Conservation (phyloP, 2,888 invertebrate species). For the Campoplex capitator region DNA sequence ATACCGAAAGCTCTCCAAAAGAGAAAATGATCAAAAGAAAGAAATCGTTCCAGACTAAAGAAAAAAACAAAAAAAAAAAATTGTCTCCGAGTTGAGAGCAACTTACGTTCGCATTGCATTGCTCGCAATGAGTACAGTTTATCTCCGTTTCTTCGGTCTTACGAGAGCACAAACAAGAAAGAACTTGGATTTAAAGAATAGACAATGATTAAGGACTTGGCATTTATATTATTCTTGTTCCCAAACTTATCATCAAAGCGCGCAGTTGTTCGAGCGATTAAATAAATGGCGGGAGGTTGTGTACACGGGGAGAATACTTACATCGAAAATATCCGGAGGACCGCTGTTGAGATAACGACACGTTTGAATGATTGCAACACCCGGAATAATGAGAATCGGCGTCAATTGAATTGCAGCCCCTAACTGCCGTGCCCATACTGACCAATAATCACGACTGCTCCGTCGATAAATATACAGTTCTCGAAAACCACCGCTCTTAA, state of each 20-base stretch:
- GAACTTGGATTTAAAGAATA: slow-evolving; percentile 56
- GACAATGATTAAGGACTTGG: no score
- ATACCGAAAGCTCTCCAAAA: no score
- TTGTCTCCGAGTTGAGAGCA: background rate
- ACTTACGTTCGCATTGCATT: slow-evolving; percentile 83
- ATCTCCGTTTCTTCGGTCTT: slow-evolving; percentile 82
- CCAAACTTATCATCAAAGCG: background rate
- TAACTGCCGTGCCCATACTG: slow-evolving; percentile 91
- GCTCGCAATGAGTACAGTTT: slow-evolving; percentile 82
- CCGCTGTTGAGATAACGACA: slow-evolving; percentile 92
- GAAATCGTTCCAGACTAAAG: no score
- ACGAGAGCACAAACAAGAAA: slow-evolving; percentile 71
- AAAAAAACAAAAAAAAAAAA: no score
- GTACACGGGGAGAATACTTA: slow-evolving; percentile 84
- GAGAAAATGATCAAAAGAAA: no score
- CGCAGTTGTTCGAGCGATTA: no score
- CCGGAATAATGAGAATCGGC: slow-evolving; percentile 90
- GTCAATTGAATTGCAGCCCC: slow-evolving; percentile 91
- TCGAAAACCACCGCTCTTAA: slow-evolving; percentile 89
- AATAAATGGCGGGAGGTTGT: no score
- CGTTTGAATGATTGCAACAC: slow-evolving; percentile 90
- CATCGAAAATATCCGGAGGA: slow-evolving; percentile 94
- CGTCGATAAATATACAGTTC: slow-evolving; percentile 89
- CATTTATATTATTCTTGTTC: no score
- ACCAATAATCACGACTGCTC: slow-evolving; percentile 90